phyloP scores from a whole-genome alignment of 2,113 vertebrate species.

The Paraplagusia blochii region DNA sequence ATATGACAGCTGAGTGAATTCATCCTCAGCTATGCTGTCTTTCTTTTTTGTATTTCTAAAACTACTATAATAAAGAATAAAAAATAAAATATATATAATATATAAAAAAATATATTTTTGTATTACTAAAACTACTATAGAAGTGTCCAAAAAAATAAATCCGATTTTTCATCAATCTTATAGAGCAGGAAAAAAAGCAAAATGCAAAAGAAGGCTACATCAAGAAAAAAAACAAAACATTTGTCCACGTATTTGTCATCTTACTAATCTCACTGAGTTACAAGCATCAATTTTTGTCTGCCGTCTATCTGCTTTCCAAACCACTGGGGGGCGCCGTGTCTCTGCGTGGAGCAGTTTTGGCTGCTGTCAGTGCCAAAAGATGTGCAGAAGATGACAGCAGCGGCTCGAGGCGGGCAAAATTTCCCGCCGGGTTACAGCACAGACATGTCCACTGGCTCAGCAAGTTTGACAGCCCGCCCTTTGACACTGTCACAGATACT shows the following conservation, averaged over 20 bases:
- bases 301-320: background rate
- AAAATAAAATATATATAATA: background rate
- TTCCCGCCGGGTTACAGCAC: slow-evolving; percentile 73
- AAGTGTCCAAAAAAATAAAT: background rate
- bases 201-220: too few species aligned
- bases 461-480: slow-evolving; percentile 82
- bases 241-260: too few species aligned
- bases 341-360: slow-evolving; percentile 67
- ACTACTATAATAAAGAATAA: background rate
- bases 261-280: too few species aligned
- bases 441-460: slow-evolving; percentile 72
- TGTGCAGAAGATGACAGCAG: slow-evolving; percentile 80
- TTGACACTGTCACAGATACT: slow-evolving; percentile 81
- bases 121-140: too few species aligned
- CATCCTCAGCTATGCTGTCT: too few species aligned
- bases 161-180: too few species aligned
- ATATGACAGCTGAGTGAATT: background rate
- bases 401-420: slow-evolving; percentile 74
- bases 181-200: too few species aligned
- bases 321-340: slow-evolving; percentile 22
- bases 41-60: too few species aligned
- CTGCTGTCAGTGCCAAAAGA: slow-evolving; percentile 77
- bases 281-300: too few species aligned
- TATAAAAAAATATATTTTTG: background rate
- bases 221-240: too few species aligned